Conservation (phyloP, 2,113 vertebrate genomes). For the Clinocottus analis region DNA sequence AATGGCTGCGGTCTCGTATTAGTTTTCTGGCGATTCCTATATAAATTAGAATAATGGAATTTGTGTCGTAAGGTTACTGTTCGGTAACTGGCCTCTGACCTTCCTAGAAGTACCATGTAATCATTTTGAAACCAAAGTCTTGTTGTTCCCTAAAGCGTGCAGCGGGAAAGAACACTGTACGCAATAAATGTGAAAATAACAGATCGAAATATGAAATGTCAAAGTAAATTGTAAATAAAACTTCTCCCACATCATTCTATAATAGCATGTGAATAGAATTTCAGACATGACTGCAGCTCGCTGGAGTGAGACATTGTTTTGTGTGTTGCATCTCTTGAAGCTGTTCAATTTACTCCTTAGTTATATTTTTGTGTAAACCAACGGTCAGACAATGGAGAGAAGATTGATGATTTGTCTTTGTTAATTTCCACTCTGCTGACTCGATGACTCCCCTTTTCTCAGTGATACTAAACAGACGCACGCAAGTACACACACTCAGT, state of each 20-base stretch:
- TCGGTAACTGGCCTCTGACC: constrained; percentile 15
- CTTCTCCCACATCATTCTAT: constrained; percentile 38
- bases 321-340: constrained; percentile 67
- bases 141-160: constrained; percentile 5
- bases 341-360: constrained; percentile 70
- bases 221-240: constrained; percentile 61
- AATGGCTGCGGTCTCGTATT: not conserved
- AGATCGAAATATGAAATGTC: constrained; percentile 64
- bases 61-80: not conserved
- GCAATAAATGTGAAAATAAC: constrained; percentile 46
- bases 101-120: not conserved
- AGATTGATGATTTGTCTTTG: constrained; percentile 76
- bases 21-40: not conserved
- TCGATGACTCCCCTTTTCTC: constrained; percentile 55
- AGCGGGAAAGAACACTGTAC: not conserved
- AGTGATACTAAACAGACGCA: constrained; percentile 2
- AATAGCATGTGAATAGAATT: constrained; percentile 62
- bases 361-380: constrained; percentile 70
- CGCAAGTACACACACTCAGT: constrained; percentile 1
- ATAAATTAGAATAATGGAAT: not conserved
- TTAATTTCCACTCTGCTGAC: constrained; percentile 73
- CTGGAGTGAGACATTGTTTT: constrained; percentile 72
- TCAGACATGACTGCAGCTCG: constrained; percentile 66
- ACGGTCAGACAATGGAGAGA: constrained; percentile 60
- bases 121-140: constrained; percentile 11